These are phyloP conservation scores for Nestor notabilis DNA, from an alignment of 2,113 vertebrate species.

Conservation along the genomic window DNA sequence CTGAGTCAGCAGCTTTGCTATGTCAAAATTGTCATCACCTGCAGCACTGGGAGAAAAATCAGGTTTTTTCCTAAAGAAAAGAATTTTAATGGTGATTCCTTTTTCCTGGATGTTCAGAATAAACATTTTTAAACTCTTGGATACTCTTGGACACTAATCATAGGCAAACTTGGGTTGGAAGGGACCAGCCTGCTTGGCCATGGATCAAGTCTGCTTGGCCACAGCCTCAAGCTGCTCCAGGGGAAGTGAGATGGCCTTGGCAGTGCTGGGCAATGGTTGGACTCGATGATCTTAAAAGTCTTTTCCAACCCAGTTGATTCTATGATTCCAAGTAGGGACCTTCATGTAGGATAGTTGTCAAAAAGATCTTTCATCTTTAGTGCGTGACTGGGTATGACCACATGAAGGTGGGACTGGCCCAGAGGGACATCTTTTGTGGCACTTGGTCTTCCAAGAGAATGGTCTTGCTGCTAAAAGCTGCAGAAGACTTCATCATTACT, in stretches of 20 bases:
- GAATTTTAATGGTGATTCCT: not conserved
- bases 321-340: not conserved
- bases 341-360: not conserved
- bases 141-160: not conserved
- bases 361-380: not conserved
- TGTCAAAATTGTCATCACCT: not conserved
- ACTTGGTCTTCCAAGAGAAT: not conserved
- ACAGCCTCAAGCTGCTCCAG: not conserved
- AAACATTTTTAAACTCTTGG: not conserved
- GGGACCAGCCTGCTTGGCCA: fast-evolving
- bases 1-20: not conserved
- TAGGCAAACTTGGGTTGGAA: not conserved
- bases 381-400: not conserved
- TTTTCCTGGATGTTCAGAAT: not conserved
- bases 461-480: not conserved
- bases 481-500: not conserved
- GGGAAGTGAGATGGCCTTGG: not conserved
- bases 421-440: not conserved
- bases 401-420: not conserved
- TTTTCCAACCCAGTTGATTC: not conserved
- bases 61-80: not conserved
- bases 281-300: not conserved
- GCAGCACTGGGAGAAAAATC: not conserved
- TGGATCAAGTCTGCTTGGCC: not conserved
- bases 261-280: not conserved